Evolutionary conservation across 1,140 invertebrate species (phyloP).

Genomic region (Habropoda laboriosa): DNA sequence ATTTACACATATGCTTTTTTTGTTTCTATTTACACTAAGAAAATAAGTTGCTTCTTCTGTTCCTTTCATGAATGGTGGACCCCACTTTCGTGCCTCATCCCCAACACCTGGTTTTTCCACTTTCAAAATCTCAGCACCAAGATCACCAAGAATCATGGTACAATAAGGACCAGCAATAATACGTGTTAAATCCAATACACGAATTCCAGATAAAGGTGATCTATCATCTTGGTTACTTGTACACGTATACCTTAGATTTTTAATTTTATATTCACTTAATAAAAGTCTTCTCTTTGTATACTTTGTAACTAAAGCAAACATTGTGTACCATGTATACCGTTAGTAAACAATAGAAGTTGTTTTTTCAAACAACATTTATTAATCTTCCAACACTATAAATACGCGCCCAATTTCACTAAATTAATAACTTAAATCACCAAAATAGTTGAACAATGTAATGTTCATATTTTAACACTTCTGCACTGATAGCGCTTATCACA

Average conservation of each 20-base stretch:
- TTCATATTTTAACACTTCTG: background rate
- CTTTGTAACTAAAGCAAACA: slow-evolving; percentile 7
- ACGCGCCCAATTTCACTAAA: background rate
- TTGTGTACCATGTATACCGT: background rate
- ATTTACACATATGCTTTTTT: slow-evolving; percentile 96
- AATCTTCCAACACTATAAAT: background rate
- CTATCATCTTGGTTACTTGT: slow-evolving; percentile 41
- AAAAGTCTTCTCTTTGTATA: background rate
- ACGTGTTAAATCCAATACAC: slow-evolving; percentile 91
- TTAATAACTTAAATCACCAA: background rate
- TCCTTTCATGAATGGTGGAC: slow-evolving; percentile 92
- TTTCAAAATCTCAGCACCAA: slow-evolving; percentile 97
- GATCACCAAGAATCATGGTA: slow-evolving; percentile 95
- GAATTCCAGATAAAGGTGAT: slow-evolving; percentile 84
- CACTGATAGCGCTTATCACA: background rate
- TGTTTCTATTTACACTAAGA: slow-evolving; percentile 95
- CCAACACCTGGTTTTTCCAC: slow-evolving; percentile 90
- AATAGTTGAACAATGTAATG: background rate
- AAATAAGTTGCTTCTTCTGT: slow-evolving; percentile 93
- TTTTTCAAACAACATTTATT: background rate
- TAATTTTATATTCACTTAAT: background rate
- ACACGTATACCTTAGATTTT: slow-evolving; percentile 21
- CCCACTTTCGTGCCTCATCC: slow-evolving; percentile 96
- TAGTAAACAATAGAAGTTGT: background rate
- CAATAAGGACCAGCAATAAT: slow-evolving; percentile 90